Evolutionary conservation across 1,140 invertebrate species (phyloP).

Genomic region (Zaprionus gabonicus): DNA sequence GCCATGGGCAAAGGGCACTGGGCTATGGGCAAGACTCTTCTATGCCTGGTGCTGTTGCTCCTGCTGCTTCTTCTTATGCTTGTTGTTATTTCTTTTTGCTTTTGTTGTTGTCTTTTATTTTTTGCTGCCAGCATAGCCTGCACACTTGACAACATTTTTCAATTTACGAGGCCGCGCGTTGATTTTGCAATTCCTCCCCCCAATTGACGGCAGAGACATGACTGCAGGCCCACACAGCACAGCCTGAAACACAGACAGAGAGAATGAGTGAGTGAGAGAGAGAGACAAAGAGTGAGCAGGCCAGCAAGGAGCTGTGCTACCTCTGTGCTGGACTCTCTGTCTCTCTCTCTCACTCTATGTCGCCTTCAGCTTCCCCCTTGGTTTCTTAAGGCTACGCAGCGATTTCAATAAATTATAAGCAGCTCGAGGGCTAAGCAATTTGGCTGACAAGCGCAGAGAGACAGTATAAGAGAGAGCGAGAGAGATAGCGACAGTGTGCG

Average conservation of each 20-base stretch:
- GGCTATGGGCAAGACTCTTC: conserved; percentile 22
- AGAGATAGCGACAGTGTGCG: background rate
- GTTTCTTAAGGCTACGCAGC: conserved; percentile 16
- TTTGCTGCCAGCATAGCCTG: conserved; percentile 30
- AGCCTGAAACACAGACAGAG: background rate
- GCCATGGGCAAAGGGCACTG: conserved; percentile 29
- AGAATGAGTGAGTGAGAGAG: background rate
- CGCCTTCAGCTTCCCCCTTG: background rate
- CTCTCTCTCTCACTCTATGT: background rate
- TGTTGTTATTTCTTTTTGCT: conserved; percentile 14
- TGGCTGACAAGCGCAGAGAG: conserved; percentile 40
- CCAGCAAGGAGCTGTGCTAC: background rate
- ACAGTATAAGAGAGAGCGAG: background rate
- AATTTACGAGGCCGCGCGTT: conserved; percentile 60
- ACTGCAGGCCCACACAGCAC: conserved; percentile 3
- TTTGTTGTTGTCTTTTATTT: conserved; percentile 21
- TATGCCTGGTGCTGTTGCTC: conserved; percentile 19
- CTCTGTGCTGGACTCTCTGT: background rate
- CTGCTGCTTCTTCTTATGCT: conserved; percentile 5
- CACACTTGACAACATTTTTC: conserved; percentile 64
- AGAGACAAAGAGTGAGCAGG: background rate
- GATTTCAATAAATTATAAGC: conserved; percentile 79
- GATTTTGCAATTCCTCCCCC: conserved; percentile 47
- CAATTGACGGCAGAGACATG: conserved; percentile 21
- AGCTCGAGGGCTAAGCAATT: conserved; percentile 71